A percentile compares a stretch with the other conserved stretches of the same genome.
These are phyloP conservation scores for Antheraea assamensis DNA, from an alignment of 2,888 invertebrate species.

Conservation along the genomic window DNA sequence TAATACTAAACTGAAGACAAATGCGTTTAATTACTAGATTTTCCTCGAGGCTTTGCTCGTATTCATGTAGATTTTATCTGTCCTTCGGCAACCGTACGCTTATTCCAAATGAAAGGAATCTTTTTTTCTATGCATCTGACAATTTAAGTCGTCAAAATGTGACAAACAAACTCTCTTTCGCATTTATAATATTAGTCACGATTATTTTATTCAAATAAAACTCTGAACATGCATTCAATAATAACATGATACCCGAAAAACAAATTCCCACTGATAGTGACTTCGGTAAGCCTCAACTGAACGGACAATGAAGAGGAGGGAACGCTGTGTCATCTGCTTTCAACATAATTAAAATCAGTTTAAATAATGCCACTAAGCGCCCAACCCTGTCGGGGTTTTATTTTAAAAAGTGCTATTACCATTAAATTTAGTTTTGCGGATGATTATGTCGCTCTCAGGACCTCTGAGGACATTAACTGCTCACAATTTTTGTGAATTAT, in stretches of 20 bases:
- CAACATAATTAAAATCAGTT: conserved; percentile 83
- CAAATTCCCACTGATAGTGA: conserved; percentile 43
- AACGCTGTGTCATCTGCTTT: conserved; percentile 78
- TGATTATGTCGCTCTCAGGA: conserved; percentile 79
- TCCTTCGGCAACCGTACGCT: no score
- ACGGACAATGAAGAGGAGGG: conserved; percentile 79
- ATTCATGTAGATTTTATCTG: no score
- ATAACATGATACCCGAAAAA: conserved; percentile 49
- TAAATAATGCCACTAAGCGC: conserved; percentile 79
- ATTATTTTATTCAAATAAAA: not conserved
- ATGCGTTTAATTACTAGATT: no score
- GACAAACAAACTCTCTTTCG: no score
- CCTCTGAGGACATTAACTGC: conserved; percentile 68
- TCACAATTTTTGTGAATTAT: conserved; percentile 81
- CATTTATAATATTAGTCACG: no score
- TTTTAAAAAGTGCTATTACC: conserved; percentile 81
- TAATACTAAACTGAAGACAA: not conserved
- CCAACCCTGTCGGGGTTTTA: conserved; percentile 74
- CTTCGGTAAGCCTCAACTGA: conserved; percentile 39
- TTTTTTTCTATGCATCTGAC: no score
- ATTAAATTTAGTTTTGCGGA: conserved; percentile 81
- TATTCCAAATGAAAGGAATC: no score
- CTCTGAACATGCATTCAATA: not conserved
- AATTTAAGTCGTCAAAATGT: no score
- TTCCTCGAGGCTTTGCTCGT: no score